These are phyloP conservation scores for Lasioglossum zephyrum DNA, from an alignment of 2,888 invertebrate genomes.

Conservation along the genomic window DNA sequence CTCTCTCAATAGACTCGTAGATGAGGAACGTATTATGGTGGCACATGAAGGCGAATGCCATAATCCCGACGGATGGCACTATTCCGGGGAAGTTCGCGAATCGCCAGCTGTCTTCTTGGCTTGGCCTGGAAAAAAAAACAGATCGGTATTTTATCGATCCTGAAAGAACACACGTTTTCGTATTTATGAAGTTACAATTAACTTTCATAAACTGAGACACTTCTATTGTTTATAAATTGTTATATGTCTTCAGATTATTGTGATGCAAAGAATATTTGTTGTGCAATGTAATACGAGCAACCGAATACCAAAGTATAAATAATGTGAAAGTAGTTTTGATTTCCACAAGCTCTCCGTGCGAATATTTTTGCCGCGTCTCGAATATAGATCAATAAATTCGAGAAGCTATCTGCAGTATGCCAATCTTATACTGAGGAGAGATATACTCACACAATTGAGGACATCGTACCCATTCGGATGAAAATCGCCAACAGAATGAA, in stretches of 20 bases:
- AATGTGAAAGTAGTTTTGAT: neutral
- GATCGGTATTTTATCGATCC: neutral
- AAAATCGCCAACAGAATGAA: conserved; percentile 90
- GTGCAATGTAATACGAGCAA: no score
- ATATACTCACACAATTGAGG: conserved; percentile 88
- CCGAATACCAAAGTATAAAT: neutral
- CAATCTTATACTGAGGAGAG: neutral
- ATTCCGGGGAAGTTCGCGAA: conserved; percentile 91
- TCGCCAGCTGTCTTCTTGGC: conserved; percentile 88
- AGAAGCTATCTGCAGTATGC: neutral
- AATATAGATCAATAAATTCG: neutral
- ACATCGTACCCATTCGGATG: conserved; percentile 86
- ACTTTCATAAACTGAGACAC: neutral
- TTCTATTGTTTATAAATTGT: neutral
- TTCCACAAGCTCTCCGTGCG: neutral
- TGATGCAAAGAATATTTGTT: no score
- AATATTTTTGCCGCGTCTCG: neutral
- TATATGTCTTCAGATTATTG: no score
- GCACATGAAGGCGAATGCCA: conserved; percentile 96
- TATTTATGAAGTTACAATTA: neutral
- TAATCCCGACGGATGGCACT: conserved; percentile 91
- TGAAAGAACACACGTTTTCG: neutral
- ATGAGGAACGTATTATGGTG: conserved; percentile 95
- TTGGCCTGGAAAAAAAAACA: conserved; percentile 85
- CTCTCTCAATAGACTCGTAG: conserved; percentile 91